Conservation (phyloP, 2,888 invertebrate species). For the Abrostola triplasia region DNA sequence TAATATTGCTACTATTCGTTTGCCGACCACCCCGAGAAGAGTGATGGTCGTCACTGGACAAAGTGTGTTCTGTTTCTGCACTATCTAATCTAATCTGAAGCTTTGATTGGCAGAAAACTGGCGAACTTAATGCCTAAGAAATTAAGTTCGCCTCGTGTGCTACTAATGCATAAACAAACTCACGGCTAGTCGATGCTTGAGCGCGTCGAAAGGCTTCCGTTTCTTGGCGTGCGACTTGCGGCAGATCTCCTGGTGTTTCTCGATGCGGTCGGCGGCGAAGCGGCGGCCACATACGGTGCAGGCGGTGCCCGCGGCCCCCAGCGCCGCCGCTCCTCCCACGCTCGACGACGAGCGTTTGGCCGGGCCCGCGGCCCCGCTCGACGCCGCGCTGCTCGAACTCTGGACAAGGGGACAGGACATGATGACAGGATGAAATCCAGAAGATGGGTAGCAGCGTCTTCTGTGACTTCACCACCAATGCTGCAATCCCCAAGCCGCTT, state of each 20-base stretch:
- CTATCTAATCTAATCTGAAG: too few species aligned
- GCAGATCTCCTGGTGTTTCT: constrained; percentile 95
- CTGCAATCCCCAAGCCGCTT: too few species aligned
- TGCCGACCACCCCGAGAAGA: too few species aligned
- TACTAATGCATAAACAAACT: constrained; percentile 47
- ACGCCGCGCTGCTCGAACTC: constrained; percentile 30
- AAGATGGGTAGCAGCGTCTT: too few species aligned
- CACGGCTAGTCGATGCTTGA: constrained; percentile 94
- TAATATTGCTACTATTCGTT: too few species aligned
- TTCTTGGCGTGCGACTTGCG: constrained; percentile 93
- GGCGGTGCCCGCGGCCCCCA: constrained; percentile 62
- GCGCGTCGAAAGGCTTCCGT: constrained; percentile 96
- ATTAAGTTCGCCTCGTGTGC: too few species aligned
- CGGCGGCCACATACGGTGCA: constrained; percentile 94
- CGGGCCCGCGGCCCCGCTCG: constrained; percentile 26
- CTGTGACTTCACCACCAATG: too few species aligned
- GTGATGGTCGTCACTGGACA: too few species aligned
- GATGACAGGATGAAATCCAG: too few species aligned
- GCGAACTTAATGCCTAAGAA: too few species aligned
- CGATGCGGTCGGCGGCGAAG: constrained; percentile 94
- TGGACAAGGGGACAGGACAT: background rate
- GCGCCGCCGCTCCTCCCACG: constrained; percentile 34
- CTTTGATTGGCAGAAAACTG: too few species aligned
- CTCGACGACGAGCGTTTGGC: constrained; percentile 78
- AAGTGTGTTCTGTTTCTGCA: too few species aligned